Base-by-base conservation (phyloP, 2,888 invertebrate genomes). In the Leptopilina myrica region DNA sequence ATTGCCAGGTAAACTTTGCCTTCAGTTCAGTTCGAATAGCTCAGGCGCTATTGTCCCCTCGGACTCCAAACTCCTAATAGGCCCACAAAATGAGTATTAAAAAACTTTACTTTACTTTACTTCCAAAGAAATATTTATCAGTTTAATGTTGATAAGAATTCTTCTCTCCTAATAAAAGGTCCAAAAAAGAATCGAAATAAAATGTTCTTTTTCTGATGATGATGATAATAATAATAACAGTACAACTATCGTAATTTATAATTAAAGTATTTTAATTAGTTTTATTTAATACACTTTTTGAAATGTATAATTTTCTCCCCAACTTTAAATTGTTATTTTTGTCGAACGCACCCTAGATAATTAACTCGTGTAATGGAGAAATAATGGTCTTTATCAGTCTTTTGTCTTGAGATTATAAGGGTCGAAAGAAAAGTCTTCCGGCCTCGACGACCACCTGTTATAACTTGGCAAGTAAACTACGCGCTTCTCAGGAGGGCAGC, bases 1-100 rank as follows among this genome's bases (percentile, higher is more conserved):
- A 90, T 85, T 81, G 82, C 86, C 89, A 89, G 89, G 88, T 89
- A 88, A 85, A 85, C 56, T 73, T 69, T 5, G 20, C 20, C 20
- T 62, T 62, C 3, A 20, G 20, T 62, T 62, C 20, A 20, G 15
- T 9, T 62, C 62, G 62, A n/a, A 56, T 73, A 73, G 33, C 56
- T 73, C 73, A 73, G 26, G 20, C 73, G 56, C 73, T 56, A 56
- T 73, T 73, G 73, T 73, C 56, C 56, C 73, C 53, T 26, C 56
- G 14, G 14, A 56, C 56, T 33, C 56, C 59, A 15, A n/a, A 14
- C 33, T 56, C 53, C 67, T 67, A 67, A 46, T 20, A 49, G 46
- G 49, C 20, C 12, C 20, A 5, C 20, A 12, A 67, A 20, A 43
- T 43, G 11, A n/a, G 67, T 43, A 67, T 49, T 49, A 67, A 67